Evolutionary conservation across 2,113 vertebrate species (phyloP).

Genomic region (Phalacrocorax pelagicus): DNA sequence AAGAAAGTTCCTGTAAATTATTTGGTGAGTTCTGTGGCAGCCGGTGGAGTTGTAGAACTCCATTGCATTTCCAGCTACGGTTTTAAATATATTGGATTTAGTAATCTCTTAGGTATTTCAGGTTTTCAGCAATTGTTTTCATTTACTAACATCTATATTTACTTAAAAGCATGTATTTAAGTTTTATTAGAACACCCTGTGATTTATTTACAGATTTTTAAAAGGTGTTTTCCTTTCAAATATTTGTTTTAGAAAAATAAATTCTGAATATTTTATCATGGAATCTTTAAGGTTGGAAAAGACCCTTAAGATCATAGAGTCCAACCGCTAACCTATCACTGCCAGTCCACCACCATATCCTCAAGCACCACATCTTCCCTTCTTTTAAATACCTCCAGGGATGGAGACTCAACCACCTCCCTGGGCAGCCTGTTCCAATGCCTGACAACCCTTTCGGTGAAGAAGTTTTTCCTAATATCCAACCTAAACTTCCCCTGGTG

Average conservation of each 20-base stretch:
- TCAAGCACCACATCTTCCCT: no score
- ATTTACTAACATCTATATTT: neutral
- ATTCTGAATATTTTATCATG: neutral
- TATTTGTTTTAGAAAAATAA: neutral
- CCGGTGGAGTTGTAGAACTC: neutral
- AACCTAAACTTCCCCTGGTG: no score
- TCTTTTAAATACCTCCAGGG: no score
- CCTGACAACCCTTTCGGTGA: no score
- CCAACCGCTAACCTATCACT: no score
- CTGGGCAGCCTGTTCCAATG: no score
- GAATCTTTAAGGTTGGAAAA: no score
- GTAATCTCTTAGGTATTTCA: neutral
- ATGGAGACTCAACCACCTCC: no score
- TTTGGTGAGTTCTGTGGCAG: neutral
- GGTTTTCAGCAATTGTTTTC: neutral
- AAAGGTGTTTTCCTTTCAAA: neutral
- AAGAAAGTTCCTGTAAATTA: neutral
- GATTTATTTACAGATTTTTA: neutral
- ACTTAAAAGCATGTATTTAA: neutral
- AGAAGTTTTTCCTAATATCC: no score
- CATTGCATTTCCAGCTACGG: neutral
- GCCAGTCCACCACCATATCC: no score
- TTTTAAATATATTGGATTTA: neutral
- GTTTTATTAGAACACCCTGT: neutral
- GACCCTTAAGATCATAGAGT: no score